Evolutionary conservation across 1,140 invertebrate genomes (phyloP).

Genomic region (Wasmannia auropunctata): DNA sequence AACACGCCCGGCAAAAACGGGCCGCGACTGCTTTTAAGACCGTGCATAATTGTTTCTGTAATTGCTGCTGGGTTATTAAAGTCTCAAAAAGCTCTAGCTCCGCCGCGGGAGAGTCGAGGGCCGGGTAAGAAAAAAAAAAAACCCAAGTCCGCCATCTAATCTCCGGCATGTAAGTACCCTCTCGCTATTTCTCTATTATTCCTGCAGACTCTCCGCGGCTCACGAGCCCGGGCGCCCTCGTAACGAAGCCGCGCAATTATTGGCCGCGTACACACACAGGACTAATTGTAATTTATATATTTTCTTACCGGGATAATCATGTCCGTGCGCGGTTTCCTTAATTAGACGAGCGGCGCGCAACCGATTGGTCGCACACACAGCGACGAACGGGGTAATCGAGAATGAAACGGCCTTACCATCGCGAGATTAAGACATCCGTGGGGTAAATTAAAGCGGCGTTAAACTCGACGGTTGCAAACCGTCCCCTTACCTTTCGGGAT

Average conservation of each 20-base stretch:
- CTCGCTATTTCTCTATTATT: constrained; percentile 50
- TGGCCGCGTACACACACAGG: not conserved
- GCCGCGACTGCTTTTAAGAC: constrained; percentile 57
- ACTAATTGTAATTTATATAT: constrained; percentile 52
- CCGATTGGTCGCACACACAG: not conserved
- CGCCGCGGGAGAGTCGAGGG: not conserved
- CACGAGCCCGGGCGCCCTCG: not conserved
- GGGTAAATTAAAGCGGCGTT: not conserved
- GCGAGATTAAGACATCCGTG: not conserved
- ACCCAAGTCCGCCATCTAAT: constrained; percentile 1
- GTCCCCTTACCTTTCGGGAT: constrained; percentile 89
- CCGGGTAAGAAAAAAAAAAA: not conserved
- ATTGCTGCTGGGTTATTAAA: constrained; percentile 61
- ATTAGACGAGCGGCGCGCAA: constrained; percentile 17
- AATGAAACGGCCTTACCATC: not conserved
- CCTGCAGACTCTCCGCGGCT: not conserved
- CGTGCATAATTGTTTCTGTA: constrained; percentile 68
- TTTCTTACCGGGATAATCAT: constrained; percentile 35
- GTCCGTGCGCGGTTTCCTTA: not conserved
- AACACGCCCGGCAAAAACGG: constrained; percentile 43
- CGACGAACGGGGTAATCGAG: constrained; percentile 10
- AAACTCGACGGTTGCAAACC: too few relatives aligned
- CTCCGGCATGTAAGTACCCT: constrained; percentile 18
- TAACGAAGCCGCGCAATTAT: constrained; percentile 18
- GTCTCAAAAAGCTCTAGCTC: not conserved